Base-by-base conservation (phyloP, 2,113 vertebrate species). In the Saiga tatarica region DNA sequence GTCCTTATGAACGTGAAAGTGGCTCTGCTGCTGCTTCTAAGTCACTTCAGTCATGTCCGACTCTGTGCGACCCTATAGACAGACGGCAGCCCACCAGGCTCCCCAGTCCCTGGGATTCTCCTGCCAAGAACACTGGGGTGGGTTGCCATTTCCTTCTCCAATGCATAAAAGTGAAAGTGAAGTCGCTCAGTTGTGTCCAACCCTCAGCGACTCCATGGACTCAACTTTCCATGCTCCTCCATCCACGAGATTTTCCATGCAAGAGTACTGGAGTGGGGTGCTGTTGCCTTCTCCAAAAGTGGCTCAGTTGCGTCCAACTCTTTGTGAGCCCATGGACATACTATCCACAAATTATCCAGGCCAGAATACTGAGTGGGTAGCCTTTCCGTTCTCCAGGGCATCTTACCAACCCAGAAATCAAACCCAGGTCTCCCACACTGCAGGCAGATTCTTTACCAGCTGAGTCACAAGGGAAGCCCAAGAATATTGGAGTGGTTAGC, bases 61-160 rank as follows among this genome's bases (percentile, higher is more conserved):
- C 26, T 30, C 59, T 60, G 59, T 60, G 26, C 1, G 1, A 60
- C 26, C 59, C 59, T 6, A 60, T 60, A 60, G 59, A 30, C 0
- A 60, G 59, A 30, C 0, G 0, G 13, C 59, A 60, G 59, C 59
- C 26, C 26, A 60, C 59, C 13, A 14, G 26, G 2, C 59, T 30
- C 12, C 59, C 26, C 26, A 0, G 0, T 30, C 26, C 59, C 12
- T 30, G 12, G 59, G 26, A 30, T 30, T 60, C 59, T 60, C 59
- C 59, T 30, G 59, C 0, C 59, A 13, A 60, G 59, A 30, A 60
- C 59, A 60, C 12, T 14, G 59, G 59, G 14, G 2, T 30, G 26
- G 59, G 26, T 28, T 60, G 26, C 26, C 59, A 60, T 60, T 60
- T 60, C 59, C 1, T 60, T 60, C 57, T 59, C 11, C 57, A 28